Evolutionary conservation across 2,797 vertebrate species (phyloP).

Genomic region (Characodon lateralis): DNA sequence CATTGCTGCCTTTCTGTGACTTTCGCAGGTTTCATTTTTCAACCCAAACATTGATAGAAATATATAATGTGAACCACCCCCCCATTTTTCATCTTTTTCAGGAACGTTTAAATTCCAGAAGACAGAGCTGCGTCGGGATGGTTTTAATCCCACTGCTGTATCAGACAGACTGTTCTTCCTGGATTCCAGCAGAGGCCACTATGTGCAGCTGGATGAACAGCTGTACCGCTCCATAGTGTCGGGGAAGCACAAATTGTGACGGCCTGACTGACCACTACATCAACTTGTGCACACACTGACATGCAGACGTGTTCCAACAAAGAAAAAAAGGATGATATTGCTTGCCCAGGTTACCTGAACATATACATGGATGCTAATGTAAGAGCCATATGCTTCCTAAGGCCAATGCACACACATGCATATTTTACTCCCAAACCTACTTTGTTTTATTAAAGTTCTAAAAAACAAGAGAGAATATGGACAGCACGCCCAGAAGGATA

Average conservation of each 20-base stretch:
- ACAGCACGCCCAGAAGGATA: constrained; percentile 31
- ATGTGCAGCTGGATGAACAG: constrained; percentile 82
- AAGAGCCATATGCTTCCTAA: constrained; percentile 63
- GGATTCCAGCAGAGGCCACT: constrained; percentile 88
- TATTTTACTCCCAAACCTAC: constrained; percentile 22
- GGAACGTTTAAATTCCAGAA: constrained; percentile 99
- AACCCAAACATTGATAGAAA: not conserved
- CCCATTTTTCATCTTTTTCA: constrained; percentile 53
- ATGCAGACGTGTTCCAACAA: constrained; percentile 14
- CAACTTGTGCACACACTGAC: constrained; percentile 18
- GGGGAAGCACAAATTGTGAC: constrained; percentile 91
- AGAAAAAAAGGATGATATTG: constrained; percentile 25
- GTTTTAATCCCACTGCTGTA: constrained; percentile 84
- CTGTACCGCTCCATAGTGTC: constrained; percentile 85
- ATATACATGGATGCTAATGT: constrained; percentile 33
- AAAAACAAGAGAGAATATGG: constrained; percentile 21
- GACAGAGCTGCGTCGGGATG: constrained; percentile 88
- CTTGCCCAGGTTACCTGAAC: constrained; percentile 45
- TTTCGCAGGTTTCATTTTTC: not conserved
- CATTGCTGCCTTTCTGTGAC: not conserved
- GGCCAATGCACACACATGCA: constrained; percentile 28
- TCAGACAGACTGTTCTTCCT: constrained; percentile 92
- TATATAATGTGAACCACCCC: not conserved
- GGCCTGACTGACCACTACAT: constrained; percentile 47
- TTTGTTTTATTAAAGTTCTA: constrained; percentile 36